phyloP scores from a whole-genome alignment of 2,888 invertebrate genomes.

The Lepidochrysops patricia region DNA sequence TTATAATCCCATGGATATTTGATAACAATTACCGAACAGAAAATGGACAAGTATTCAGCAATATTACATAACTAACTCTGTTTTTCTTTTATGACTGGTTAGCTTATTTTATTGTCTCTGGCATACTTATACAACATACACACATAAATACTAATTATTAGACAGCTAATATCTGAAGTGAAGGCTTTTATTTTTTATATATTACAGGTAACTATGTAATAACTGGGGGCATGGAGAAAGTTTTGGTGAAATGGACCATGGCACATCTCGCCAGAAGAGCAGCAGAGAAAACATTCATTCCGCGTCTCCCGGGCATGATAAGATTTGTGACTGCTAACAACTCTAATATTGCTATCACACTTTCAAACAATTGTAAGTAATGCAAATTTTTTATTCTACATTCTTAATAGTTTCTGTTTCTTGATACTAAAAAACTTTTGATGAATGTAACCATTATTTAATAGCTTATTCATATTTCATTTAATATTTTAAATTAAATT shows the following conservation, averaged over 20 bases:
- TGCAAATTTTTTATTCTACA: background rate
- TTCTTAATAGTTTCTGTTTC: background rate
- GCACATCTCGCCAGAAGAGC: constrained; percentile 46
- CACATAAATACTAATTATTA: background rate
- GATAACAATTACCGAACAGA: too few species aligned
- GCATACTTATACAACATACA: too few species aligned
- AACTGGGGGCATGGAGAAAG: constrained; percentile 64
- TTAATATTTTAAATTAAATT: too few species aligned
- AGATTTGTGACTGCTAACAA: constrained; percentile 49
- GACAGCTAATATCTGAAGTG: background rate
- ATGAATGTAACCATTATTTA: too few species aligned
- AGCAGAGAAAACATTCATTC: constrained; percentile 53
- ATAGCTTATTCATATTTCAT: too few species aligned
- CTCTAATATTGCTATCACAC: constrained; percentile 48
- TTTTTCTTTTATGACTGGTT: too few species aligned
- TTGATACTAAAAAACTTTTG: too few species aligned
- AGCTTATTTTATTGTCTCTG: too few species aligned
- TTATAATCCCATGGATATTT: too few species aligned
- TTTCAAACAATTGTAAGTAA: constrained; percentile 65
- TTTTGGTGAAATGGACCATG: constrained; percentile 62
- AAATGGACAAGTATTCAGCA: too few species aligned
- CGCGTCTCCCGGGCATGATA: constrained; percentile 58
- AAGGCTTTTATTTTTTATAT: background rate
- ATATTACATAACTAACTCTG: too few species aligned
- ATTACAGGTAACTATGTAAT: constrained; percentile 55